Conservation (phyloP, 2,888 invertebrate genomes). For the Mylabris sibirica region DNA sequence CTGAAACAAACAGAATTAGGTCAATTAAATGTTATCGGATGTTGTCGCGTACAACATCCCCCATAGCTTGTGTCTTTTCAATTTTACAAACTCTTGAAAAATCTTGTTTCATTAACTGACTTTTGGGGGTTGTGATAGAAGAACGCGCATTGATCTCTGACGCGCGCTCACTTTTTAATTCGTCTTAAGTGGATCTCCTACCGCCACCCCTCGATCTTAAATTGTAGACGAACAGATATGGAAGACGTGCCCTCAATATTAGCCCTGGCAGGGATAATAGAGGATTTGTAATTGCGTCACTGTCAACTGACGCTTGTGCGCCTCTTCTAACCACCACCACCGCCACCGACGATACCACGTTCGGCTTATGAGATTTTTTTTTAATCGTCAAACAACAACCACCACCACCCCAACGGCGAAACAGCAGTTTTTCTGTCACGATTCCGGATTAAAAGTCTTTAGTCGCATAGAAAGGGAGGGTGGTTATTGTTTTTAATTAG, state of each 20-base stretch:
- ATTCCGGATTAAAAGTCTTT: constrained; percentile 22
- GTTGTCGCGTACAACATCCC: neutral
- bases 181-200: constrained; percentile 33
- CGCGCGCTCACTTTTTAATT: constrained; percentile 46
- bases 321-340: neutral
- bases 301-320: constrained; percentile 25
- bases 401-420: constrained; percentile 5
- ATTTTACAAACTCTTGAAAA: constrained; percentile 52
- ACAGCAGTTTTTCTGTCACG: constrained; percentile 16
- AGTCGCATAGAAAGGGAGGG: neutral
- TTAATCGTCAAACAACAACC: constrained; percentile 4
- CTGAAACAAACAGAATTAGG: neutral
- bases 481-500: neutral
- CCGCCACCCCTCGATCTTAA: neutral
- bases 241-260: constrained; percentile 21
- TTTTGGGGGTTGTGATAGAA: constrained; percentile 55
- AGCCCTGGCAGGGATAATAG: constrained; percentile 29
- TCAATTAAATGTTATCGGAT: neutral
- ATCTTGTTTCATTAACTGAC: constrained; percentile 63
- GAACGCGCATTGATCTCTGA: constrained; percentile 45
- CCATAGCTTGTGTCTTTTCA: neutral
- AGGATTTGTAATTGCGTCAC: constrained; percentile 36
- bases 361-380: constrained; percentile 15
- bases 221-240: neutral
- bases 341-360: neutral